Conservation (phyloP, 2,888 invertebrate species). For the Standfussiana lucernea region DNA sequence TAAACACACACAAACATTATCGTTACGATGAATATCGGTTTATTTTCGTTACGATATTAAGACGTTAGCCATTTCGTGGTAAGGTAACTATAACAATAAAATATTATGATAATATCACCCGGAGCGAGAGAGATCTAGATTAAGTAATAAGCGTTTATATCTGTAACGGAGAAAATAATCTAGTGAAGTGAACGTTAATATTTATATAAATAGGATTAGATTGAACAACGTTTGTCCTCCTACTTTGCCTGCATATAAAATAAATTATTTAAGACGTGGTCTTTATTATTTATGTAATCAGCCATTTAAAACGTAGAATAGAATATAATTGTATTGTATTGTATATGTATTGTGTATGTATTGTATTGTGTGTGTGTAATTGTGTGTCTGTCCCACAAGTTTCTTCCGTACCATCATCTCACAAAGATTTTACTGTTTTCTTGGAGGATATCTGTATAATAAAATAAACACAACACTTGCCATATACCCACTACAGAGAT, state of each 20-base stretch:
- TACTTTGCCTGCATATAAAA: background rate
- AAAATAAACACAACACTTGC: no score
- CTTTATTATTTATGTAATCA: no score
- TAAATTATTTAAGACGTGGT: background rate
- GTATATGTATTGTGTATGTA: no score
- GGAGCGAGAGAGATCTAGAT: constrained; percentile 20
- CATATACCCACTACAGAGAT: no score
- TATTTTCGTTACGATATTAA: constrained; percentile 24
- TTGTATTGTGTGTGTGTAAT: no score
- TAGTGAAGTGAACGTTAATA: constrained; percentile 12
- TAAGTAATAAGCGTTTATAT: constrained; percentile 40
- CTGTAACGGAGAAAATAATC: constrained; percentile 36
- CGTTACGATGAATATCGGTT: constrained; percentile 5
- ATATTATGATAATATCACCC: constrained; percentile 48
- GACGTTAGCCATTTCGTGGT: constrained; percentile 9
- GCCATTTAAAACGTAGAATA: no score
- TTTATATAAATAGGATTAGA: constrained; percentile 14
- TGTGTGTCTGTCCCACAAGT: no score
- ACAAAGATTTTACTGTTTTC: no score
- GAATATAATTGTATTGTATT: no score
- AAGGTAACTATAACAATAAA: constrained; percentile 53
- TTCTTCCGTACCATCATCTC: no score
- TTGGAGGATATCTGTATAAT: no score
- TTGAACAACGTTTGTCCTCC: background rate
- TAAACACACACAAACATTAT: constrained; percentile 15